Evolutionary conservation across 2,113 vertebrate species (phyloP).

Genomic region (Nipponia nippon): DNA sequence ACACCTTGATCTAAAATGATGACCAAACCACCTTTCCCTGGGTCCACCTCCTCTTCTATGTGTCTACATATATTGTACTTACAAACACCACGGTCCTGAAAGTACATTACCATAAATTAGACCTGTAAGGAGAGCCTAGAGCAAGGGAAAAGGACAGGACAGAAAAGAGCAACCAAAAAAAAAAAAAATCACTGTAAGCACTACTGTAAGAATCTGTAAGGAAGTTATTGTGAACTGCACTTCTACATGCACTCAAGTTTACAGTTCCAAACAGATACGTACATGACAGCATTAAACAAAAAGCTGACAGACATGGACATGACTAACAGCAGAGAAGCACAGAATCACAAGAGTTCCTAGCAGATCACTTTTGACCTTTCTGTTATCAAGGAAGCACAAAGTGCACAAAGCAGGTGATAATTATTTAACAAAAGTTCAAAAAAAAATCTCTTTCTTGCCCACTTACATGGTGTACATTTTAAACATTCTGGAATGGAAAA

Average conservation of each 20-base stretch:
- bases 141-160: neutral
- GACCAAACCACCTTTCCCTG: neutral
- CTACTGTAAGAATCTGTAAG: too few relatives aligned
- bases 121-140: neutral
- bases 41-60: neutral
- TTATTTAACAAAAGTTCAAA: neutral
- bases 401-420: neutral
- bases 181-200: neutral
- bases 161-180: neutral
- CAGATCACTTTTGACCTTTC: neutral
- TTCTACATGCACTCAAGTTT: neutral
- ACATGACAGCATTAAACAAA: neutral
- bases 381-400: fast-evolving
- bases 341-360: neutral
- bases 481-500: neutral
- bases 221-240: neutral
- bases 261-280: neutral
- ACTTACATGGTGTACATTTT: neutral
- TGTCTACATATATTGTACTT: fast-evolving
- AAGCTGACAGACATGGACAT: neutral
- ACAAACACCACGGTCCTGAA: neutral
- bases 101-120: fast-evolving
- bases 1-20: fast-evolving
- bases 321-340: neutral
- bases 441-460: neutral